A percentile compares a stretch with the other conserved stretches of the same genome.
phyloP scores from a whole-genome alignment of 2,888 invertebrate species.

The Eupeodes latifasciatus region DNA sequence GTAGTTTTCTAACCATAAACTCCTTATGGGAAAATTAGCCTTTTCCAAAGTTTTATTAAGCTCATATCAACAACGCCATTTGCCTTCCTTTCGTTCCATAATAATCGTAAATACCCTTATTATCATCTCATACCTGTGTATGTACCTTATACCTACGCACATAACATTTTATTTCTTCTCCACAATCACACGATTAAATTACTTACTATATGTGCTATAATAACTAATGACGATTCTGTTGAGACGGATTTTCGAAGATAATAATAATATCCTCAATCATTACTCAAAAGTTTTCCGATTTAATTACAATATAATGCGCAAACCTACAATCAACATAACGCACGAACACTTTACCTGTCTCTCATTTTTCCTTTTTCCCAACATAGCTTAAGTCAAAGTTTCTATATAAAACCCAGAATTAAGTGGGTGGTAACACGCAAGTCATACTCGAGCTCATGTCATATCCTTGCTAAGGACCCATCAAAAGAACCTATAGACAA shows the following conservation, averaged over 20 bases:
- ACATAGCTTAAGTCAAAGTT: conserved; percentile 43
- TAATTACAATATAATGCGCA: conserved; percentile 45
- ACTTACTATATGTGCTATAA: neutral
- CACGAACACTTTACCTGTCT: conserved; percentile 45
- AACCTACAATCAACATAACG: conserved; percentile 17
- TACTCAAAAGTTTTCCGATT: conserved; percentile 65
- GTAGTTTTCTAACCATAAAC: no score
- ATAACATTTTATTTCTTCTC: neutral
- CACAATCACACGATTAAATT: conserved; percentile 44
- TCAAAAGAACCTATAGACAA: neutral
- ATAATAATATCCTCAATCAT: conserved; percentile 59
- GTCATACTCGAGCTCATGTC: neutral
- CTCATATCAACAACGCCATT: no score
- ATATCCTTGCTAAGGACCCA: conserved; percentile 6
- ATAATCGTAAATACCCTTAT: neutral
- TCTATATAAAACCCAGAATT: conserved; percentile 23
- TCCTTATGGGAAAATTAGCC: no score
- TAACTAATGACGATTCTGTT: conserved; percentile 44
- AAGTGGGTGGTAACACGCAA: conserved; percentile 61
- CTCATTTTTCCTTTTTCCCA: neutral
- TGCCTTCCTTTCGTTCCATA: no score
- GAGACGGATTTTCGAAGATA: conserved; percentile 49
- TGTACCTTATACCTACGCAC: neutral
- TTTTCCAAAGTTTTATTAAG: no score
- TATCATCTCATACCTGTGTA: neutral